These are phyloP conservation scores for Rhinichthys klamathensis DNA, from an alignment of 2,113 vertebrate genomes.

Conservation along the genomic window DNA sequence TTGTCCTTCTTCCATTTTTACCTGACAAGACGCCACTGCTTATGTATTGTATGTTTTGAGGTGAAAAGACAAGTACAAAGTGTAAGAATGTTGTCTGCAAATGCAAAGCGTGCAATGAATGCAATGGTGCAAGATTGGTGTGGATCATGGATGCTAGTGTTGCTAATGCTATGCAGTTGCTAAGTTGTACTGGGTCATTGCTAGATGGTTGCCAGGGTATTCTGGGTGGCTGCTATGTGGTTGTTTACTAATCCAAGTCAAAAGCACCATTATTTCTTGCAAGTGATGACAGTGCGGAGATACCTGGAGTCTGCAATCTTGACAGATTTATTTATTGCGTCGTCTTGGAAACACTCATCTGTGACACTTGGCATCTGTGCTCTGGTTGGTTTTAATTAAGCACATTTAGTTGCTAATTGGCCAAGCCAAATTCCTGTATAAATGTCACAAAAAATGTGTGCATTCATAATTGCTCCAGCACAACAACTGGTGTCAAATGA, in stretches of 20 bases:
- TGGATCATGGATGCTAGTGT: not conserved
- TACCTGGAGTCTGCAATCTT: not conserved
- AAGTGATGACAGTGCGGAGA: not conserved
- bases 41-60: not conserved
- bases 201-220: not conserved
- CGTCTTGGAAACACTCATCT: constrained; percentile 6
- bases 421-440: not conserved
- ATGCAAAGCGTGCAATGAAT: not conserved
- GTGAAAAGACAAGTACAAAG: not conserved
- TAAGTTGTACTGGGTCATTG: not conserved
- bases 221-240: not conserved
- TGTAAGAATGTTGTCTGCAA: not conserved
- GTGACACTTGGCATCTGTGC: not conserved
- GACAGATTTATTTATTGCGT: not conserved
- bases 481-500: not conserved
- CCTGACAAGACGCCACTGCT: too few relatives aligned
- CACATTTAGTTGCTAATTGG: constrained; percentile 1
- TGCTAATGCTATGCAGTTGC: not conserved
- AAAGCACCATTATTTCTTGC: not conserved
- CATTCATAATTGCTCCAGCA: too few relatives aligned
- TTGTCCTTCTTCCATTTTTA: too few relatives aligned
- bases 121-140: not conserved
- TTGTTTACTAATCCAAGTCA: not conserved
- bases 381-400: not conserved
- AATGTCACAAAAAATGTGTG: not conserved